A percentile compares a stretch with the other conserved stretches of the same genome.
phyloP scores from a whole-genome alignment of 2,797 vertebrate species.

The Diceros bicornis region DNA sequence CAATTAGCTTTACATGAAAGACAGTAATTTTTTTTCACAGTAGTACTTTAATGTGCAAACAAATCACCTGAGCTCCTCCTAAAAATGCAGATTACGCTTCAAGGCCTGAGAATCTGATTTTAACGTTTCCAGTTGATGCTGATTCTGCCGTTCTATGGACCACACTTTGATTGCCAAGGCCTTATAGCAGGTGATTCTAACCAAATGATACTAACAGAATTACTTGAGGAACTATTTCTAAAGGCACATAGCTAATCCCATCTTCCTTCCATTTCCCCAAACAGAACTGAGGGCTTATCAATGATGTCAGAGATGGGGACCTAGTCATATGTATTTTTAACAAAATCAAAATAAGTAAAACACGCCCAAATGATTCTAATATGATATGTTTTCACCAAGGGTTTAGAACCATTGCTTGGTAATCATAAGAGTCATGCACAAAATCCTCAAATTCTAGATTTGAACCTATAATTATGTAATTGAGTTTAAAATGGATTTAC shows the following conservation, averaged over 20 bases:
- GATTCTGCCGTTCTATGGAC: not conserved
- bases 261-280: not conserved
- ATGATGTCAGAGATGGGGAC: not conserved
- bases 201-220: not conserved
- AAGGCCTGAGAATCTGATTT: not conserved
- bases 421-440: not conserved
- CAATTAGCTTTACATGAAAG: constrained; percentile 17
- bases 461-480: constrained; percentile 50
- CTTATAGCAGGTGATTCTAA: not conserved
- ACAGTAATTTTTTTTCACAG: not conserved
- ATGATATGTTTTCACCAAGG: not conserved
- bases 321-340: not conserved
- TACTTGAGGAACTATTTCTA: not conserved
- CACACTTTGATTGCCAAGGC: not conserved
- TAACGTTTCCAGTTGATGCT: not conserved
- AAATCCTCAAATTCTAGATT: not conserved
- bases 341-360: not conserved
- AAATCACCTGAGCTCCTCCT: not conserved
- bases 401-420: not conserved
- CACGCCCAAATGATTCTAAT: not conserved
- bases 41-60: not conserved
- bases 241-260: not conserved
- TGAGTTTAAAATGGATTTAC: constrained; percentile 27
- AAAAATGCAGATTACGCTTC: not conserved
- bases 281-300: not conserved